A percentile compares a stretch with the other conserved stretches of the same genome.
These are phyloP conservation scores for Thymallus thymallus DNA, from an alignment of 2,113 vertebrate genomes.

Conservation along the genomic window DNA sequence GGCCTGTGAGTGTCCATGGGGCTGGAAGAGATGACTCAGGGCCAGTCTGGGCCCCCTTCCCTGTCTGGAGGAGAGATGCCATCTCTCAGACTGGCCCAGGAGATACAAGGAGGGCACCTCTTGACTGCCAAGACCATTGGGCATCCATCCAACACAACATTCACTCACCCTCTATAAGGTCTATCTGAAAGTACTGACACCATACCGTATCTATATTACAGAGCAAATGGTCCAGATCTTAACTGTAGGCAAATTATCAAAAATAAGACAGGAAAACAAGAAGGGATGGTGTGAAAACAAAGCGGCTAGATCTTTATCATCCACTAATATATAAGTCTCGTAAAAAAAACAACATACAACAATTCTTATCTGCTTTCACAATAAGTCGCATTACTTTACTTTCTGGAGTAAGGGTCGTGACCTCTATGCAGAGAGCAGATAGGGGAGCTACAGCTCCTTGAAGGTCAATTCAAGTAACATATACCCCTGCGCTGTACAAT, in stretches of 20 bases:
- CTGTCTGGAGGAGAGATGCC: background rate
- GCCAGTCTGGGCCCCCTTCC: background rate
- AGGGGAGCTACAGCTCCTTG: constrained; percentile 7
- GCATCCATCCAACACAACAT: background rate
- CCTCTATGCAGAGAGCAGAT: constrained; percentile 22
- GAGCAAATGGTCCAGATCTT: too few relatives aligned
- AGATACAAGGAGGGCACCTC: background rate
- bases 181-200: background rate
- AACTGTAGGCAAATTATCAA: too few relatives aligned
- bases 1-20: constrained; percentile 4
- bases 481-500: constrained; percentile 39
- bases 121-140: background rate
- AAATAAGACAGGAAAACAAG: background rate
- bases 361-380: background rate
- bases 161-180: background rate
- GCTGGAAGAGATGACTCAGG: constrained; percentile 20
- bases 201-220: background rate
- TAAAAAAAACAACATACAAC: background rate
- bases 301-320: too few relatives aligned
- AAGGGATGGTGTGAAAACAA: too few relatives aligned
- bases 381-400: constrained; percentile 63
- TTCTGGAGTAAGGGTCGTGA: constrained; percentile 40
- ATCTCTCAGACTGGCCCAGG: background rate
- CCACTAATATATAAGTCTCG: too few relatives aligned
- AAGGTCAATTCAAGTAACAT: constrained; percentile 46